phyloP scores from a whole-genome alignment of 1,140 invertebrate genomes.

The Mizuhopecten yessoensis region DNA sequence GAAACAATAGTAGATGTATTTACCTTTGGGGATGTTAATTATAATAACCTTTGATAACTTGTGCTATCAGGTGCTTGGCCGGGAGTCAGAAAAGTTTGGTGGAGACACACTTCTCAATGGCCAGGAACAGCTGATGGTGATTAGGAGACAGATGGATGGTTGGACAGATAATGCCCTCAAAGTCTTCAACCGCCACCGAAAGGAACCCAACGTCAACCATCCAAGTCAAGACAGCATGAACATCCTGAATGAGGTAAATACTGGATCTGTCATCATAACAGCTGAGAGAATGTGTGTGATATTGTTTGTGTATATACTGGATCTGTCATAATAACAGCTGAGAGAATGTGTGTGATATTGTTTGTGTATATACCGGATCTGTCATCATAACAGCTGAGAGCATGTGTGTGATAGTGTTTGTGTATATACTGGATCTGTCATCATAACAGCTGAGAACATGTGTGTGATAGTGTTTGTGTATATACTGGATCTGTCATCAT shows the following conservation, averaged over 20 bases:
- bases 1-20: background rate
- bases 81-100: conserved; percentile 79
- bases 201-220: conserved; percentile 71
- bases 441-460: too few relatives aligned
- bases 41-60: background rate
- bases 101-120: conserved; percentile 78
- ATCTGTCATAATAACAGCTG: too few relatives aligned
- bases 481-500: too few relatives aligned
- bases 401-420: too few relatives aligned
- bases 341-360: too few relatives aligned
- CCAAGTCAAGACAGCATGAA: conserved; percentile 78
- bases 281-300: too few relatives aligned
- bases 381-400: too few relatives aligned
- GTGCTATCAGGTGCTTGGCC: conserved; percentile 54
- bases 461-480: too few relatives aligned
- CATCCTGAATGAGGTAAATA: conserved; percentile 76
- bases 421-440: too few relatives aligned
- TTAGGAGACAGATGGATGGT: conserved; percentile 78
- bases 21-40: background rate
- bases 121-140: conserved; percentile 76
- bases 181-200: conserved; percentile 79
- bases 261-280: background rate
- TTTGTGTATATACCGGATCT: too few relatives aligned
- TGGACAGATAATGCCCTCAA: conserved; percentile 81
- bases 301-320: too few relatives aligned